Evolutionary conservation across 2,113 vertebrate species (phyloP).

Genomic region (Thamnaconus septentrionalis): DNA sequence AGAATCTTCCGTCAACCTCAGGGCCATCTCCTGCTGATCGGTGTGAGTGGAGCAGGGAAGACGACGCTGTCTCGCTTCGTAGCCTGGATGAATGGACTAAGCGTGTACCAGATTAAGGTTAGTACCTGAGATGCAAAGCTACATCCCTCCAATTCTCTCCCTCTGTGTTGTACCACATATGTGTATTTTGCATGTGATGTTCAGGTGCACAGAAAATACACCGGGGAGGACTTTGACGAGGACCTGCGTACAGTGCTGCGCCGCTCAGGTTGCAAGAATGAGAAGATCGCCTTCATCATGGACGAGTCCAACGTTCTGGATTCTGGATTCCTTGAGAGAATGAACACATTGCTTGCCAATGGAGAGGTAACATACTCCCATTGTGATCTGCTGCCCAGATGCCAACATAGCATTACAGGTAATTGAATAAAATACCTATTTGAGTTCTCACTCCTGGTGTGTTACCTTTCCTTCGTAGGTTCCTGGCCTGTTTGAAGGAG

Average conservation of each 20-base stretch:
- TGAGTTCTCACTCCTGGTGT: neutral
- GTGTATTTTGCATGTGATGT: neutral
- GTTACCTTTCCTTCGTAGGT: constrained; percentile 75
- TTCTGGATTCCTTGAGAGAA: constrained; percentile 96
- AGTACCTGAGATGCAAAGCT: constrained; percentile 4
- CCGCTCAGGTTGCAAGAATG: constrained; percentile 97
- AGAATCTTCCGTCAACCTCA: constrained; percentile 99
- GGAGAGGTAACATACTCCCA: constrained; percentile 83
- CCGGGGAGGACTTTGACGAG: constrained; percentile 98
- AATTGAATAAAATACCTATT: neutral
- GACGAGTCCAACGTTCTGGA: constrained; percentile 97
- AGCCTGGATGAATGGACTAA: constrained; percentile 98
- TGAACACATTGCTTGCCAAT: constrained; percentile 97
- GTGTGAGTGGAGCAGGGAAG: constrained; percentile 96
- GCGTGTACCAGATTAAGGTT: constrained; percentile 99
- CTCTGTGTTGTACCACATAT: neutral
- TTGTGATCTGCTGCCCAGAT: neutral
- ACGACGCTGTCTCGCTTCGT: constrained; percentile 97
- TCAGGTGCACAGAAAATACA: constrained; percentile 97
- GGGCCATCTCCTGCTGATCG: constrained; percentile 95
- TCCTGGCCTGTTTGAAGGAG: constrained; percentile 96
- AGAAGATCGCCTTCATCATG: constrained; percentile 99
- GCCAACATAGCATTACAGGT: neutral
- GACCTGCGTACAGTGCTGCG: constrained; percentile 94
- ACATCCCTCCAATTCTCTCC: neutral